Percentiles rank a stretch among this genome's conserved stretches.
These are phyloP conservation scores for Semotilus atromaculatus DNA, from an alignment of 2,797 vertebrate genomes.

Conservation along the genomic window DNA sequence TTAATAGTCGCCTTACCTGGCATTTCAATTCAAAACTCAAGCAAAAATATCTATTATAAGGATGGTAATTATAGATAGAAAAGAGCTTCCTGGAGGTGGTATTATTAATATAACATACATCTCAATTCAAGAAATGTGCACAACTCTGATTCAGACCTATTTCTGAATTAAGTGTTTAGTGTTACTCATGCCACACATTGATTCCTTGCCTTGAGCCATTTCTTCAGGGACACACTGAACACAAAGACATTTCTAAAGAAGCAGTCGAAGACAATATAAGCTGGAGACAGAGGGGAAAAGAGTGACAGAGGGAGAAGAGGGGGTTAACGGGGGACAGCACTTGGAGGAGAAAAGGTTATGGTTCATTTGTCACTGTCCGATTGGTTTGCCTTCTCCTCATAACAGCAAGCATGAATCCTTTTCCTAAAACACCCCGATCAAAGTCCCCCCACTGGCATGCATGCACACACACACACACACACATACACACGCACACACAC, in stretches of 20 bases:
- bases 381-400: slow-evolving; percentile 80
- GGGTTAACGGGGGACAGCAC: slow-evolving; percentile 54
- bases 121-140: neutral
- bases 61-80: slow-evolving; percentile 78
- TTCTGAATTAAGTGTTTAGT: slow-evolving; percentile 43
- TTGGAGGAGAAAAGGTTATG: slow-evolving; percentile 64
- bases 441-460: neutral
- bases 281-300: slow-evolving; percentile 59
- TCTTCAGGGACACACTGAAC: slow-evolving; percentile 38
- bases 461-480: neutral
- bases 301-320: slow-evolving; percentile 61
- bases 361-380: slow-evolving; percentile 84
- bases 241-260: slow-evolving; percentile 55
- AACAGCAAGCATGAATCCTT: slow-evolving; percentile 75
- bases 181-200: slow-evolving; percentile 17
- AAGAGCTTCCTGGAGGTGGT: neutral
- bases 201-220: slow-evolving; percentile 42
- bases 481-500: neutral
- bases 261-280: slow-evolving; percentile 62
- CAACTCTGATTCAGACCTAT: slow-evolving; percentile 15
- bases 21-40: slow-evolving; percentile 82
- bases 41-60: slow-evolving; percentile 81
- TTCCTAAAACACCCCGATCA: slow-evolving; percentile 41
- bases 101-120: neutral
- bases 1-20: slow-evolving; percentile 83